Evolutionary conservation across 2,113 vertebrate genomes (phyloP).

Genomic region (Pseudorasbora parva): DNA sequence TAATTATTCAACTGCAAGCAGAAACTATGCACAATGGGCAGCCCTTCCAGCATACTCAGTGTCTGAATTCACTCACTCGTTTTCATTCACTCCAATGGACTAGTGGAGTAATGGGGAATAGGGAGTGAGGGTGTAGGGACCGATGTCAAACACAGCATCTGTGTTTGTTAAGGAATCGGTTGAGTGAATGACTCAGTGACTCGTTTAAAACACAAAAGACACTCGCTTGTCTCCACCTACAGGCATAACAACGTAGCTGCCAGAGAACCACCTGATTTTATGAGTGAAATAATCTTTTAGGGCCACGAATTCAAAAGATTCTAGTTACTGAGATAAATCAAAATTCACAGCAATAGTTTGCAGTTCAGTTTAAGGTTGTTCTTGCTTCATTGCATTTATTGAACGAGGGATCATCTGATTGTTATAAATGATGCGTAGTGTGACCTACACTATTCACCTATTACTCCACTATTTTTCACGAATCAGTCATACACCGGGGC

Average conservation of each 20-base stretch:
- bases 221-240: not conserved
- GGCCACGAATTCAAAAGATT: not conserved
- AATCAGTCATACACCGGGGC: not conserved
- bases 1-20: too few species aligned
- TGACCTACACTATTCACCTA: not conserved
- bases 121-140: too few species aligned
- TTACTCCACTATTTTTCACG: not conserved
- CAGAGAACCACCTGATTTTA: not conserved
- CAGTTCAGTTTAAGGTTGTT: not conserved
- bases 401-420: not conserved
- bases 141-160: too few species aligned
- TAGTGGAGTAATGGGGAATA: too few species aligned
- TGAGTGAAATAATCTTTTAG: not conserved
- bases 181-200: not conserved
- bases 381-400: not conserved
- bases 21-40: too few species aligned
- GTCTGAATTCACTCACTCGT: too few species aligned
- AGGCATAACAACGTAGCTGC: not conserved
- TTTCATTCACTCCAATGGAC: too few species aligned
- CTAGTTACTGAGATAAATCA: not conserved
- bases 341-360: not conserved
- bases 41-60: too few species aligned
- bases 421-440: not conserved
- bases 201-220: not conserved
- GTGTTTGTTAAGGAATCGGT: not conserved